Base-by-base conservation (phyloP, 2,888 invertebrate species). In the Papilio demoleus region DNA sequence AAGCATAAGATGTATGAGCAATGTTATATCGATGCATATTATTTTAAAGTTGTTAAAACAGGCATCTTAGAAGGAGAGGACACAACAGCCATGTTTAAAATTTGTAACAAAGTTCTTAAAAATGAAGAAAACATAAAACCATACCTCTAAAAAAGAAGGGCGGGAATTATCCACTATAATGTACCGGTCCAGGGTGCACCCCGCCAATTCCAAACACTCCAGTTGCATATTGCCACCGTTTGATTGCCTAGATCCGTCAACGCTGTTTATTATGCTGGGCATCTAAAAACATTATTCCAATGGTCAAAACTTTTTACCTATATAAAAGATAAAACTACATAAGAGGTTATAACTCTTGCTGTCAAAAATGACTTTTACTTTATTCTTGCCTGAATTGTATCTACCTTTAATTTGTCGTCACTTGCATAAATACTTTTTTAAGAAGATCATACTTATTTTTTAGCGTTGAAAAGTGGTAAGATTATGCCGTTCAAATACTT, bases 111-210 rank as follows among this genome's bases (percentile, higher is more conserved):
- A 4, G 38, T 27, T 5, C 14, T 19, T 19, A 17, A 22, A 24
- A 59, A 59, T 19, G 14, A 59, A 12, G 22, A n/a, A 65, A 61
- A 47, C 50, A 61, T 56, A 47, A 58, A 66, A 71, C 79, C 81
- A 76, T 76, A 93, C 93, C 88, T 96, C 96, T 72, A 95, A 88
- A 79, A 96, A 93, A 50, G 94, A 94, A 78, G 96, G 96, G 84
- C 95, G 95, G 84, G 94, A 94, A 85, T 94, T 95, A 85, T 97
- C 97, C 67, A 93, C 90, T 68, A 88, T 88, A 74, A 96, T 93
- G 76, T 96, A 95, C 86, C 95, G 95, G 83, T 97, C 97, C 45
- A 98, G 91, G 88, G 96, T 95, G 83, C 95, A 95, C 47, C 96
- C 96, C 61, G 97, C 97, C 76, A 95, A 90, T 87, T 97, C 97